These are phyloP conservation scores for Ctenodactylus gundi DNA, from an alignment of 2,113 vertebrate genomes.

Conservation along the genomic window DNA sequence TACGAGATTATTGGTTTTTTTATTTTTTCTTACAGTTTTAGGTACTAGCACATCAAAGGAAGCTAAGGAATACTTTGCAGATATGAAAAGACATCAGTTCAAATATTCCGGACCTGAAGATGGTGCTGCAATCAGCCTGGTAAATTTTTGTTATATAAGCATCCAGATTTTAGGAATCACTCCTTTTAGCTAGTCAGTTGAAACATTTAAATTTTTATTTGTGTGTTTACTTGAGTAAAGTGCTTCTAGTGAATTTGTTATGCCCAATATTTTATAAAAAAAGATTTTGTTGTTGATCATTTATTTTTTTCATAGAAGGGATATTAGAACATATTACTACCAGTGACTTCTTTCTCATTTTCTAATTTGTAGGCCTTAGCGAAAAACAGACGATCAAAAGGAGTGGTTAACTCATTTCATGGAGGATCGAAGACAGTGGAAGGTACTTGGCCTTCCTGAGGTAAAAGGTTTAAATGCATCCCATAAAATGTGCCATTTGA, in stretches of 20 bases:
- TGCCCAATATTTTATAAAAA: conserved; percentile 47
- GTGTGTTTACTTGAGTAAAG: not conserved
- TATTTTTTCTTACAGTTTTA: conserved; percentile 91
- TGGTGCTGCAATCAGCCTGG: conserved; percentile 98
- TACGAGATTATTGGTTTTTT: not conserved
- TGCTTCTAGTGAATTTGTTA: conserved; percentile 7
- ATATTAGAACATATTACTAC: not conserved
- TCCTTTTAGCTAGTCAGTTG: not conserved
- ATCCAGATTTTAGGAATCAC: conserved; percentile 19
- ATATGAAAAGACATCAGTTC: conserved; percentile 96
- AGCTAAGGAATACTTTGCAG: conserved; percentile 98
- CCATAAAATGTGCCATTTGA: conserved; percentile 55
- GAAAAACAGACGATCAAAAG: conserved; percentile 98
- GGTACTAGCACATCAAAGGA: conserved; percentile 99
- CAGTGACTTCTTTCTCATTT: conserved; percentile 50
- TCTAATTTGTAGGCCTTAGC: conserved; percentile 93
- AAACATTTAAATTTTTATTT: conserved; percentile 15
- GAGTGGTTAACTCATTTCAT: conserved; percentile 99
- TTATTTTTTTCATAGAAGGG: conserved; percentile 10
- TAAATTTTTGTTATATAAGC: conserved; percentile 75
- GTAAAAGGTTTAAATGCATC: conserved; percentile 81
- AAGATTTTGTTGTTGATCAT: not conserved
- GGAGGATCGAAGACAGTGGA: conserved; percentile 92
- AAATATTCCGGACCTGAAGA: conserved; percentile 95
- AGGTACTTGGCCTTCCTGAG: conserved; percentile 94